Conservation (phyloP, 2,888 invertebrate species). For the Drosophila algonquin region DNA sequence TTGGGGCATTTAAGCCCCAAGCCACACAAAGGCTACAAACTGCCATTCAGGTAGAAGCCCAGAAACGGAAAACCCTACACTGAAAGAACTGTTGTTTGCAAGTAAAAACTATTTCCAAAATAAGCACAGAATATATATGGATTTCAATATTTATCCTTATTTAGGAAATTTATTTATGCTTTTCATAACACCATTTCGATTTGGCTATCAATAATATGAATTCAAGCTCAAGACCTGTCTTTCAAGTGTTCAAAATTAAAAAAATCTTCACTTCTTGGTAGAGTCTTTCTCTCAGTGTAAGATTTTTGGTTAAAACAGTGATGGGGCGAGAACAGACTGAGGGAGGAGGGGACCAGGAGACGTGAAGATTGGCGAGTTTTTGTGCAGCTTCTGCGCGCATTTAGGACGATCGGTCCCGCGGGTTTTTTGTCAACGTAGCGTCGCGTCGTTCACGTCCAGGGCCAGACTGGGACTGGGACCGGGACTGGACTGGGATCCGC, state of each 20-base stretch:
- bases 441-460: slow-evolving; percentile 1
- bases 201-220: too few species aligned
- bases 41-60: slow-evolving; percentile 33
- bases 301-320: not conserved
- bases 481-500: not conserved
- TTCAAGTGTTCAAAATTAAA: too few species aligned
- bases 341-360: not conserved
- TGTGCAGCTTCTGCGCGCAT: slow-evolving; percentile 75
- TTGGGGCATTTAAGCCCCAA: slow-evolving; percentile 66
- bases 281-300: not conserved
- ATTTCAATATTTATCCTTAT: too few species aligned
- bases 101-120: not conserved
- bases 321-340: not conserved
- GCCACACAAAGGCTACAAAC: slow-evolving; percentile 55
- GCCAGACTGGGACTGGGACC: not conserved
- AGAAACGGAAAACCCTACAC: not conserved
- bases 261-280: not conserved
- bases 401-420: slow-evolving; percentile 46
- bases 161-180: too few species aligned
- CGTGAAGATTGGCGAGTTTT: slow-evolving; percentile 56
- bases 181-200: too few species aligned
- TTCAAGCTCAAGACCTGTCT: too few species aligned
- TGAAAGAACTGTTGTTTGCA: not conserved
- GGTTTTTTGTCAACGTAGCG: slow-evolving; percentile 56
- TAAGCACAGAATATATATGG: not conserved